phyloP scores from a whole-genome alignment of 2,888 invertebrate species.

The Trichacis sp. region DNA sequence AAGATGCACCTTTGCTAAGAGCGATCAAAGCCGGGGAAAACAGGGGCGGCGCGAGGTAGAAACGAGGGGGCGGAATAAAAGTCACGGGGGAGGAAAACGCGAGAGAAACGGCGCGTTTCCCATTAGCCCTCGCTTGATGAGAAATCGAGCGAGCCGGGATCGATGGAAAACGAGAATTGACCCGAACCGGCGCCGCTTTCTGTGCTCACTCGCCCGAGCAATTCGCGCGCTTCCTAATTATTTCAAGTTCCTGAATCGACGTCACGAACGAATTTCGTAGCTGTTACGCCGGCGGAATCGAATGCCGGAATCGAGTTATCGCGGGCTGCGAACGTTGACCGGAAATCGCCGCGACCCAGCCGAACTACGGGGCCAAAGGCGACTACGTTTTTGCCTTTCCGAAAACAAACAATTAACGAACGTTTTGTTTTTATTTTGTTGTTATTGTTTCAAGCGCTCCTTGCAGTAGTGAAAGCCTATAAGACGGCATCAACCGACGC shows the following conservation, averaged over 20 bases:
- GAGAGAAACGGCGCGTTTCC: slow-evolving; percentile 35
- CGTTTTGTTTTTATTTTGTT: not conserved
- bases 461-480: not conserved
- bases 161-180: slow-evolving; percentile 50
- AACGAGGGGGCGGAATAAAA: slow-evolving; percentile 29
- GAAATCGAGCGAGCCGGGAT: slow-evolving; percentile 42
- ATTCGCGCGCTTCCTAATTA: slow-evolving; percentile 49
- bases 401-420: no score
- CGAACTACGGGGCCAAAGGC: slow-evolving; percentile 50
- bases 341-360: slow-evolving; percentile 52
- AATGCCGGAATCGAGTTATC: slow-evolving; percentile 58
- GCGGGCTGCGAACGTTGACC: slow-evolving; percentile 45
- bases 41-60: not conserved
- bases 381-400: no score
- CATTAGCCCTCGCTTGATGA: slow-evolving; percentile 45
- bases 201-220: slow-evolving; percentile 37
- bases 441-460: not conserved
- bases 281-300: slow-evolving; percentile 61
- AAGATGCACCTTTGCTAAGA: not conserved
- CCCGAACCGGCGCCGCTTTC: slow-evolving; percentile 38
- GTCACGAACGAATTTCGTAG: slow-evolving; percentile 46
- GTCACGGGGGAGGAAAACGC: slow-evolving; percentile 37
- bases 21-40: not conserved
- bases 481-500: no score
- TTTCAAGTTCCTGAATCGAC: slow-evolving; percentile 41